Evolutionary conservation across 64 coral and sea anemone species (phyloP), one percentile per base, ranked within the genome.

Genomic region (Cladopsammia gracilis): DNA sequence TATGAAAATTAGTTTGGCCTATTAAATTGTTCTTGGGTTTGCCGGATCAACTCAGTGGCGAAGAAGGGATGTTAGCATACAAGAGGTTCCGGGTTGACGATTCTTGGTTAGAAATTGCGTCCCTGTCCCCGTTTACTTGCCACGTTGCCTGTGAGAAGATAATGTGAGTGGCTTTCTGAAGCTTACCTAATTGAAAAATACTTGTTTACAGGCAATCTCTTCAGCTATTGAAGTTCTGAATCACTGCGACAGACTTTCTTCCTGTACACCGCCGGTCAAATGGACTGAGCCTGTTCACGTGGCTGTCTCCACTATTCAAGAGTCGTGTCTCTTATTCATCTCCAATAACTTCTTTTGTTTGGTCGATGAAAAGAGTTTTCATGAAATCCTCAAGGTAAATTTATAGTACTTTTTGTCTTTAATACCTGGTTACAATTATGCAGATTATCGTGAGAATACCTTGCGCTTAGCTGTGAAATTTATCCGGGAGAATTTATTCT

Each of bases 311-410:
- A 25, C 89, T 44, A 45, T 90, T 48, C 65, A 89, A 48, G 64
- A 86, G 25, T 86, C 88, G 15, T 97, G 96, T 60, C 68, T 97
- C 7, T 73, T 53, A 15, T 97, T 87, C 79, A 64, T 80, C 51
- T 76, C 82, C 44, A 48, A 48, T 5, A 71, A 88, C 53, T 81
- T 97, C 10, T 47, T 76, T 67, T 49, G 44, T 19, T 73, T 97
- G 51, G 19, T 86, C 2, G 56, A 85, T 12, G 58, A 91, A 62
- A 71, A 15, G 20, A 72, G 44, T 47, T 97, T 97, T 78, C 70
- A 79, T 42, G 88, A 91, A 53, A 88, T 97, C 58, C 64, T 97
- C 0, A 93, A 94, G 92, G 96, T 97, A 87, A 89, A 46, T 70
- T 44, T 23, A 14, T 19, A 3, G 43, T 8, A 9, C 42, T 25